Conservation (phyloP, 2,113 vertebrate species). For the Chlamydotis undulata region DNA sequence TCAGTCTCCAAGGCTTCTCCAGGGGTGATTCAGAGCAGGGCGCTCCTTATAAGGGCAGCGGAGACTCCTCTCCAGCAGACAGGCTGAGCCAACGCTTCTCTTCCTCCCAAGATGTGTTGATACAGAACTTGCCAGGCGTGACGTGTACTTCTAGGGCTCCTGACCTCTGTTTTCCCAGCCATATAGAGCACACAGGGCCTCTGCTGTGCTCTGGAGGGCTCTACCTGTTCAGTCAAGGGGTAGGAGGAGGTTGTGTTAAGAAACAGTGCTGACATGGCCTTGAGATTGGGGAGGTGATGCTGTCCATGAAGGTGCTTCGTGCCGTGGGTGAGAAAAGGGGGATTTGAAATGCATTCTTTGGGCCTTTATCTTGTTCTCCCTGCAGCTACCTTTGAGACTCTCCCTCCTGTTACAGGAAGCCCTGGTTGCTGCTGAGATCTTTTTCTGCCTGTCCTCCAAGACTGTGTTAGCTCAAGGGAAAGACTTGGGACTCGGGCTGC, state of each 20-base stretch:
- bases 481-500: neutral
- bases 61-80: conserved; percentile 32
- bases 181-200: neutral
- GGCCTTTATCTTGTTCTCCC: neutral
- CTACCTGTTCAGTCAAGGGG: neutral
- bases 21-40: conserved; percentile 26
- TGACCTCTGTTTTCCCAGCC: neutral
- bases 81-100: neutral
- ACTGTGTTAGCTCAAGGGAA: neutral
- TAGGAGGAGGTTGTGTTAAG: neutral
- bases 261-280: neutral
- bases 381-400: neutral
- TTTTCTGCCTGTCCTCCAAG: neutral
- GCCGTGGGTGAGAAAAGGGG: neutral
- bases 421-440: neutral
- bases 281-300: neutral
- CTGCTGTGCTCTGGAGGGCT: neutral
- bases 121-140: conserved; percentile 40
- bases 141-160: neutral
- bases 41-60: conserved; percentile 53
- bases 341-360: neutral
- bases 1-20: conserved; percentile 23
- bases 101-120: conserved; percentile 44
- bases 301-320: neutral
- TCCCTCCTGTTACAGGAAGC: neutral